Percentiles rank a stretch among this genome's conserved stretches.
Conservation (phyloP, 2,113 vertebrate genomes). For the Anseranas semipalmata region DNA sequence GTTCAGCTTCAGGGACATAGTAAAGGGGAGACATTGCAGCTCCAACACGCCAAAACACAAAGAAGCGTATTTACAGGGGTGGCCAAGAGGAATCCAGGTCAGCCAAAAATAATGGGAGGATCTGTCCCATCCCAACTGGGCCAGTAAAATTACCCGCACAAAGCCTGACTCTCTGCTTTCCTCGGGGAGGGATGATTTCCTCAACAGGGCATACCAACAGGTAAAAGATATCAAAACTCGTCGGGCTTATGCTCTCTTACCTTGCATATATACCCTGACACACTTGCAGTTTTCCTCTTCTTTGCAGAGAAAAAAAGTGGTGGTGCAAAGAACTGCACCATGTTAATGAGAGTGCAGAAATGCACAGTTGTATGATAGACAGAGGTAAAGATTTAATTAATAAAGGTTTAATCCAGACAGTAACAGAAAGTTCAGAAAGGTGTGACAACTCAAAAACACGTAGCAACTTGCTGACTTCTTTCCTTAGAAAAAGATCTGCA, state of each 20-base stretch:
- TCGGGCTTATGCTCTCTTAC: background rate
- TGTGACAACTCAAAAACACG: background rate
- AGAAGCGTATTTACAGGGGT: background rate
- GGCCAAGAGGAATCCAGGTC: background rate
- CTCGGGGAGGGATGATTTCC: background rate
- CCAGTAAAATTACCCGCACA: background rate
- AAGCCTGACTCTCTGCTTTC: background rate
- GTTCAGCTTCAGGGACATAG: background rate
- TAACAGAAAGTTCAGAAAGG: background rate
- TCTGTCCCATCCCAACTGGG: background rate
- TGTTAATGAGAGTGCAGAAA: background rate
- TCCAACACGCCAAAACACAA: background rate
- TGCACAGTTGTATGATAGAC: accelerated
- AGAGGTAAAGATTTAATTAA: background rate
- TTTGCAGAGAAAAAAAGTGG: no score
- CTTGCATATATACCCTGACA: background rate
- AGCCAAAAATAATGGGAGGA: background rate
- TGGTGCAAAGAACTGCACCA: background rate
- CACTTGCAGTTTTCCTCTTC: background rate
- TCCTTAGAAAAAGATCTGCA: background rate
- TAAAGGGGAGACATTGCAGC: accelerated
- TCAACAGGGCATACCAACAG: background rate
- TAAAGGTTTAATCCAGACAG: background rate
- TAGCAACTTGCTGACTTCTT: background rate
- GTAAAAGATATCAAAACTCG: background rate